Conservation (phyloP, 2,113 vertebrate genomes). For the Paralichthys olivaceus region DNA sequence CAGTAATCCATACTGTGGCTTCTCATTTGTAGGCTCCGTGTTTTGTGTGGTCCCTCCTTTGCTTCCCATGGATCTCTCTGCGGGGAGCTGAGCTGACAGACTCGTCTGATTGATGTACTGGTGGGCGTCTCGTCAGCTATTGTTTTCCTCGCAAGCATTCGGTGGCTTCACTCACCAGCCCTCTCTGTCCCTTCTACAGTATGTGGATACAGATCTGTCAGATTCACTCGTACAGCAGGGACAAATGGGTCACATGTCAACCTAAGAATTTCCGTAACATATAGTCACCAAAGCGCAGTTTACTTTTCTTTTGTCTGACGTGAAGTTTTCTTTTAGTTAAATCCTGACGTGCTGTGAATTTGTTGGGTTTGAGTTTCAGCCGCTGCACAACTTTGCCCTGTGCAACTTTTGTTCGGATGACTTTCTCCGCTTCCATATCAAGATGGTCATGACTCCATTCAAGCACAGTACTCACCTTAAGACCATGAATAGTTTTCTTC, state of each 20-base stretch:
- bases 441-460: conserved; percentile 48
- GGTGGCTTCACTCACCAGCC: conserved; percentile 40
- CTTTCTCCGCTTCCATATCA: conserved; percentile 53
- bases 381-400: conserved; percentile 7
- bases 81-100: conserved; percentile 69
- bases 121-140: conserved; percentile 62
- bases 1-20: conserved; percentile 50
- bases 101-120: conserved; percentile 65
- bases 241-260: conserved; percentile 3
- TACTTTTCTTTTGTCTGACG: not conserved
- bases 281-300: not conserved
- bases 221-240: not conserved
- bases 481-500: conserved; percentile 60
- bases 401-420: conserved; percentile 46
- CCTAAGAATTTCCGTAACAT: not conserved
- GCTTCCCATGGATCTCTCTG: conserved; percentile 60
- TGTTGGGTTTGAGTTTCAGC: conserved; percentile 10
- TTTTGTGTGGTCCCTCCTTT: conserved; percentile 71
- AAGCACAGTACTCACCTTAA: conserved; percentile 57
- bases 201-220: conserved; percentile 31
- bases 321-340: not conserved
- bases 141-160: conserved; percentile 60
- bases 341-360: conserved; percentile 5
- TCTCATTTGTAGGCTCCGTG: conserved; percentile 64
- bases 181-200: conserved; percentile 15